Percentiles rank a stretch among this genome's conserved stretches.
phyloP scores from a whole-genome alignment of 2,113 vertebrate genomes.

The Gymnorhina tibicen region DNA sequence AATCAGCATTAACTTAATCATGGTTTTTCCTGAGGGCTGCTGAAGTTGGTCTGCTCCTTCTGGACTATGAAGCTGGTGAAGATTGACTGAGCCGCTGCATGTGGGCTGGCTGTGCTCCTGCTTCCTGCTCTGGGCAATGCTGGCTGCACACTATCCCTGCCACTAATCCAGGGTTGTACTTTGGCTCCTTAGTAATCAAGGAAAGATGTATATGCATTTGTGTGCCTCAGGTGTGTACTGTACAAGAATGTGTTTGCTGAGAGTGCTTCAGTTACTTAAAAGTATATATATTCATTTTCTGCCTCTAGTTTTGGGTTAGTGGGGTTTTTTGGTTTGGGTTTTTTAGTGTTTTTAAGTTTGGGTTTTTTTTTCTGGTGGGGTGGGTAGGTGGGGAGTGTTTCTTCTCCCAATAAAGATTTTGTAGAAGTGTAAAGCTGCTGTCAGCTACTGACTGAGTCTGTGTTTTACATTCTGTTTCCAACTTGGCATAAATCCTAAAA shows the following conservation, averaged over 20 bases:
- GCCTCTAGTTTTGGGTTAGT: not conserved
- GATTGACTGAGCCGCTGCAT: accelerated
- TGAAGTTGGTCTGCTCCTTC: not conserved
- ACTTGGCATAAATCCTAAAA: slow-evolving; percentile 52
- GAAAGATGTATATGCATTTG: not conserved
- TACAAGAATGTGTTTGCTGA: not conserved
- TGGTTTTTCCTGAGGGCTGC: not conserved
- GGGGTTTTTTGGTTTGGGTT: accelerated
- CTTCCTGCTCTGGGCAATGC: not conserved
- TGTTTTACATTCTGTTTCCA: slow-evolving; percentile 33
- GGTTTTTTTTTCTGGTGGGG: not conserved
- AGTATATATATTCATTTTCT: not conserved
- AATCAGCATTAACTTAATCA: not conserved
- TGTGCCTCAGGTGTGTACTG: not conserved
- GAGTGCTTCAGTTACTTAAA: not conserved
- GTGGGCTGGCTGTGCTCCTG: not conserved
- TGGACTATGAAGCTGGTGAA: not conserved
- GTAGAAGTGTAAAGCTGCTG: not conserved
- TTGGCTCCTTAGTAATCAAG: not conserved
- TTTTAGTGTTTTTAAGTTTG: not conserved
- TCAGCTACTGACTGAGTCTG: not conserved
- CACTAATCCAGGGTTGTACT: not conserved
- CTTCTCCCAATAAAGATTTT: not conserved
- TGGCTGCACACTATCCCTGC: not conserved
- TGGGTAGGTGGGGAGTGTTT: accelerated